These are phyloP conservation scores for Acrocephalus scirpaceus DNA, from an alignment of 2,797 vertebrate species.

Conservation along the genomic window DNA sequence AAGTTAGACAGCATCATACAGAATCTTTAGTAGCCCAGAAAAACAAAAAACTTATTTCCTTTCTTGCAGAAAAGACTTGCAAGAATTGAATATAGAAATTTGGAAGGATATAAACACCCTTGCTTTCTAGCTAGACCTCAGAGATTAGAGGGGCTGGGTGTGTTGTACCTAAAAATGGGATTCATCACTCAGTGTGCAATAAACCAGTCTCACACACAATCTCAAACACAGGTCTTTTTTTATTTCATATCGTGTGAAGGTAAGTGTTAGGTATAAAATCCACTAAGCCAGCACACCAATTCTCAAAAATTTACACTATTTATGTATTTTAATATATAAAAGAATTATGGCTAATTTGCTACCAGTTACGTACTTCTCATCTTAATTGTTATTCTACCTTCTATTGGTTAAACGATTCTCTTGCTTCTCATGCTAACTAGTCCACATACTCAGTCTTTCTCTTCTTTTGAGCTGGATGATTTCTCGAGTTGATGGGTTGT, in stretches of 20 bases:
- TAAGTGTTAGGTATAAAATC: not conserved
- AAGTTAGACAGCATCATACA: not conserved
- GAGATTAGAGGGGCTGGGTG: not conserved
- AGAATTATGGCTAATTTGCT: not conserved
- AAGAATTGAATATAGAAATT: not conserved
- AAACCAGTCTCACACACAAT: not conserved
- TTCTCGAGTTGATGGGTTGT: not conserved
- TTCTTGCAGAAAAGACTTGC: not conserved
- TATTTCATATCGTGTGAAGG: not conserved
- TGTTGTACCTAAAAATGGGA: not conserved
- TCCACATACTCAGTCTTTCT: not conserved
- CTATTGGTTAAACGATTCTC: accelerated
- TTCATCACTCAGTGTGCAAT: accelerated
- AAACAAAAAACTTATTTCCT: not conserved
- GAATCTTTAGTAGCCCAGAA: not conserved
- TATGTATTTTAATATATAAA: not conserved
- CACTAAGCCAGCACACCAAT: accelerated
- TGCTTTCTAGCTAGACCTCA: not conserved
- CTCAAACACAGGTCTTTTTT: not conserved
- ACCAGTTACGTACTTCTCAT: not conserved
- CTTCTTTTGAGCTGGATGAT: not conserved
- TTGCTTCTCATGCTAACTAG: not conserved
- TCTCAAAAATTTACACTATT: not conserved
- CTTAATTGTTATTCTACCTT: not conserved
- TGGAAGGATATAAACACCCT: not conserved